Conservation (phyloP, 2,113 vertebrate genomes). For the Pontoporia blainvillei region DNA sequence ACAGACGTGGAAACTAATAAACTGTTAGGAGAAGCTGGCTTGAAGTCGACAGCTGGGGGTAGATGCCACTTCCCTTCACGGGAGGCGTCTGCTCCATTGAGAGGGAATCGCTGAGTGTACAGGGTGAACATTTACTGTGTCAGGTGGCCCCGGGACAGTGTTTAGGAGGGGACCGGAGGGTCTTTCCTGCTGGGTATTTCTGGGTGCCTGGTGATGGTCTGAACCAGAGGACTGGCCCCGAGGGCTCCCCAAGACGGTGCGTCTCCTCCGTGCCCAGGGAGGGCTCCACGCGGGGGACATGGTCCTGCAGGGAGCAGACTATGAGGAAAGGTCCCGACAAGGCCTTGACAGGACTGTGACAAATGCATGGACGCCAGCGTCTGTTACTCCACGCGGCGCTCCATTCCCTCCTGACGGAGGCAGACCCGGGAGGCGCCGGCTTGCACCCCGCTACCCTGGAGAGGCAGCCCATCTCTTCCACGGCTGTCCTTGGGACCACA, state of each 20-base stretch:
- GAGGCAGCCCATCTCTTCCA: rapidly evolving
- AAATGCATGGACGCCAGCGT: rapidly evolving
- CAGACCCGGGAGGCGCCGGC: rapidly evolving
- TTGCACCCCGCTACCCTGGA: not conserved
- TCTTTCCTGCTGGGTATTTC: not conserved
- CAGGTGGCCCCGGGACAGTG: rapidly evolving
- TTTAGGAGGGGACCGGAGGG: rapidly evolving
- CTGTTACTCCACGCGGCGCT: rapidly evolving
- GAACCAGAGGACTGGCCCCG: no score
- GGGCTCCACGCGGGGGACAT: rapidly evolving
- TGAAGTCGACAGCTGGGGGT: no score
- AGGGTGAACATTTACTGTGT: rapidly evolving
- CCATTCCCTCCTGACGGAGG: rapidly evolving
- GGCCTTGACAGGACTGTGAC: not conserved
- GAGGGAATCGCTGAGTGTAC: rapidly evolving
- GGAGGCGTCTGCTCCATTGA: not conserved
- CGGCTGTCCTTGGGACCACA: not conserved
- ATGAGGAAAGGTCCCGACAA: rapidly evolving
- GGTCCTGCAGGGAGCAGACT: not conserved
- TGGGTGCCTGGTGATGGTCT: no score
- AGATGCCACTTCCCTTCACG: rapidly evolving
- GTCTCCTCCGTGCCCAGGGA: rapidly evolving
- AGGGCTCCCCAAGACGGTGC: rapidly evolving
- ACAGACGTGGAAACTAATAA: no score
- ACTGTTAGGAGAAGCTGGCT: no score